Base-by-base conservation (phyloP, 2,797 vertebrate species). In the Falco concolor region DNA sequence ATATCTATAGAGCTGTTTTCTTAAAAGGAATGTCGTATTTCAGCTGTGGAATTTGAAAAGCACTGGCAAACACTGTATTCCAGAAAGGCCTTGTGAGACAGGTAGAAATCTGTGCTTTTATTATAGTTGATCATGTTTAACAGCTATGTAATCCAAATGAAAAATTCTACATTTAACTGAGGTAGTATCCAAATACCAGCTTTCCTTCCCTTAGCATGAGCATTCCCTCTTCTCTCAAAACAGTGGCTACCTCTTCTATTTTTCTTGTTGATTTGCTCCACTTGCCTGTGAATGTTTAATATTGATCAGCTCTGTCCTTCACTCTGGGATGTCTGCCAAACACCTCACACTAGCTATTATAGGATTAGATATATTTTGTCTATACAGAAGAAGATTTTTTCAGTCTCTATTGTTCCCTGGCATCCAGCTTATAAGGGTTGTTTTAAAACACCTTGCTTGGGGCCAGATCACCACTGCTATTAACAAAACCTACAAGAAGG, bases 311-410 rank as follows among this genome's bases (percentile, higher is more conserved):
- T 64, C 97, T 88, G 92, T 95, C 83, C 80, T 90, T 86, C 89
- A 34, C n/a, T 86, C 86, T 84, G 94, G 96, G 88, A 96, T 10
- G 67, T 32, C 89, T 97, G 93, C 90, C 92, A 97, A 94, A 42
- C 70, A 75, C 87, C 85, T 94, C 78, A 89, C 34, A 81, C 44
- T 83, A 82, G 53, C 90, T 97, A 83, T 96, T 97, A 91, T 8
- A 84, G 76, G 86, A 94, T 95, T 96, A 97, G 88, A 64, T 80
- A 67, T 91, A 92, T 97, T 96, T 91, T 95, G 87, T 97, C 85
- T 89, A 81, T 93, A 45, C 89, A 56, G 86, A 89, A 75, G 94
- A 85, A 94, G 88, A 89, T 57, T 92, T 93, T 42, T 93, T 96
- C 57, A 30, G 67, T 91, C 84, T 93, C 77, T 89, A n/a, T 79